Evolutionary conservation across 2,797 vertebrate species (phyloP), one percentile per base, ranked within the genome.

Genomic region (Macropus fuliginosus): DNA sequence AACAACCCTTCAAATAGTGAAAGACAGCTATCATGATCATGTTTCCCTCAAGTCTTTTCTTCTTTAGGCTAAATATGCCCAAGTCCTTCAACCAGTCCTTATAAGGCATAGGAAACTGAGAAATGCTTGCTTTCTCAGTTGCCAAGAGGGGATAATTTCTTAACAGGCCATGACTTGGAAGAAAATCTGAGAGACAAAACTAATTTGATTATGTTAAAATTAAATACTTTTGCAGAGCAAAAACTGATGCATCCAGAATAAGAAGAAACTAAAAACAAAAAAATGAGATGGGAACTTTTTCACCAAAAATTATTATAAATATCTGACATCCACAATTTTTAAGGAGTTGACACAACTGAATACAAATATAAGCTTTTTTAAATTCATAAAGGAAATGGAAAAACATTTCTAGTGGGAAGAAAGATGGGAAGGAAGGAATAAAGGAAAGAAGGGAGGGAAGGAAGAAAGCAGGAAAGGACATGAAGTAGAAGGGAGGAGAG

Each of bases 171-270:
- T 87, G 40, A 87, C 74, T 87, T 87, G 40, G 74, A 87, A 34
- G 74, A 87, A 27, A 87, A 87, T 87, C 40, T 87, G 40, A 87
- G 40, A 87, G 8, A 87, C 74, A 87, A 50, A 50, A 87, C 74
- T 87, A 81, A 81, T 81, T 46, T 81, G 74, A 87, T 87, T 87
- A 87, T 87, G 74, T 27, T 27, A 87, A 87, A 87, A 87, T 87
- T 87, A 87, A 87, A 46, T 46, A 24, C 21, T 87, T 40, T 50
- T 87, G 74, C 21, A 87, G 24, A 87, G 50, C 40, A 87, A 87
- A 87, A 87, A 87, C 27, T 50, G 21, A 87, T 87, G 40, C 10
- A 87, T 87, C 21, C 74, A 87, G 40, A 50, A 87, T 46, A 87
- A 50, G 40, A 87, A 87, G 21, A 24, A 87, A 87, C 40, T 46